Evolutionary conservation across 1,140 invertebrate genomes (phyloP).

Genomic region (Notospermus geniculatus): DNA sequence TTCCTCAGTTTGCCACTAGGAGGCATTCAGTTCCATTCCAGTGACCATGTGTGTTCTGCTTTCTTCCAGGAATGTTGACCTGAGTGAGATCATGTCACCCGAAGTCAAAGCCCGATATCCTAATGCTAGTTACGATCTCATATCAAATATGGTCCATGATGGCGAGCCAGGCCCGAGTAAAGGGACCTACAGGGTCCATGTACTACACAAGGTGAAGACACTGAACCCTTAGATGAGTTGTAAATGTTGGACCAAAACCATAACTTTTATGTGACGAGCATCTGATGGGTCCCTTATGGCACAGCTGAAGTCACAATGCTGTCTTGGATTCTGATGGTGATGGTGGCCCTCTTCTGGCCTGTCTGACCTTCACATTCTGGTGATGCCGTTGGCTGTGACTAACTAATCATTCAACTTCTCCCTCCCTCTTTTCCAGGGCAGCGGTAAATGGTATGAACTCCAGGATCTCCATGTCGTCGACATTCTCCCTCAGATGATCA

Average conservation of each 20-base stretch:
- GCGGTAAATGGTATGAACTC: conserved; percentile 87
- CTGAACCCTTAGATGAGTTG: too few relatives aligned
- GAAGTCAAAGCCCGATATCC: conserved; percentile 72
- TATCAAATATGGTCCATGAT: conserved; percentile 98
- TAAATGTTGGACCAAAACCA: too few relatives aligned
- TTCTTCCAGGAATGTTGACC: conserved; percentile 70
- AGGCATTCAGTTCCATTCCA: too few relatives aligned
- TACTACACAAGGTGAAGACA: conserved; percentile 84
- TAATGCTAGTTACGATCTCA: conserved; percentile 87
- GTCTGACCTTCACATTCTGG: too few relatives aligned
- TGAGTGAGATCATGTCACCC: conserved; percentile 89
- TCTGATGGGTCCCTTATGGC: too few relatives aligned
- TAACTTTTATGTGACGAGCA: too few relatives aligned
- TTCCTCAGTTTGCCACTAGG: too few relatives aligned
- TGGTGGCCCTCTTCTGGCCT: too few relatives aligned
- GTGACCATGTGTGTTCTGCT: conserved; percentile 7
- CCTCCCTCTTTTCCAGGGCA: conserved; percentile 59
- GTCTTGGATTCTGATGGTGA: too few relatives aligned
- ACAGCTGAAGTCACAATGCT: too few relatives aligned
- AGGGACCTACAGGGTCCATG: conserved; percentile 89
- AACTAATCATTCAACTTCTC: too few relatives aligned
- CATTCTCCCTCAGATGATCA: conserved; percentile 99
- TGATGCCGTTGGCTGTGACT: too few relatives aligned
- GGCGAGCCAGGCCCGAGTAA: conserved; percentile 86
- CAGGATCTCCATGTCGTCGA: conserved; percentile 98